Base-by-base conservation (phyloP, 1,140 invertebrate genomes). In the Subanguina moxae region DNA sequence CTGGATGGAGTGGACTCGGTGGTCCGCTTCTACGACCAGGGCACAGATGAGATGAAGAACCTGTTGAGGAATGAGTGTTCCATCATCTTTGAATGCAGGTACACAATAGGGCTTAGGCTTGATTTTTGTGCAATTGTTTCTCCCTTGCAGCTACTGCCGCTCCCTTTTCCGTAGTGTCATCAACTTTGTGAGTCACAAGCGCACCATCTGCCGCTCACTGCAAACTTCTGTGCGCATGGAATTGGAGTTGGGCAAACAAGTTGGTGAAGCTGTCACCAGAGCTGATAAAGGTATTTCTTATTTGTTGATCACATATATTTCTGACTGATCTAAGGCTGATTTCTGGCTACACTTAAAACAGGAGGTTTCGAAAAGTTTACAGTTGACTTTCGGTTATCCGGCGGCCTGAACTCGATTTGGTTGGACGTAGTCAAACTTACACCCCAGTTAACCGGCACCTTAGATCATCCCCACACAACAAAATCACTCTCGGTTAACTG, bases 1-100 rank as follows among this genome's bases (percentile, higher is more conserved):
- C 25, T 43, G 25, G 42, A 70, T 38, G 68, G 68, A 0, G 64
- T 56, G 8, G 68, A 70, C 15, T 69, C 65, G 19, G 32, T 70
- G 1, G 68, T 70, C 19, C 28, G 65, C 21, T 70, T 46, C 30
- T 70, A 57, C 11, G 25, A 68, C 19, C 27, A 64, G 30, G 68
- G 68, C 27, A 70, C 68, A 11, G 65, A 70, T 57, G 68, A 70
- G 59, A 48, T 70, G 38, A 70, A 70, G 38, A 70, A 70, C 59
- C 32, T 70, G 62, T 28, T 70, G 21, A 70, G 69, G 43, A 70
- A 70, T 27, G 68, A 70, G 58, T 70, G 65, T 15, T 69, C 66
- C 0, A 27, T 70, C 0, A 70, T 70, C 9, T 70, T 43, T 28
- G 68, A 70, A 27, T 70, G 68, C 68, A 70, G 68, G 68, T 70